Evolutionary conservation across 2,888 invertebrate species (phyloP), one percentile per base, ranked within the genome.

Genomic region (Aricia artaxerxes): DNA sequence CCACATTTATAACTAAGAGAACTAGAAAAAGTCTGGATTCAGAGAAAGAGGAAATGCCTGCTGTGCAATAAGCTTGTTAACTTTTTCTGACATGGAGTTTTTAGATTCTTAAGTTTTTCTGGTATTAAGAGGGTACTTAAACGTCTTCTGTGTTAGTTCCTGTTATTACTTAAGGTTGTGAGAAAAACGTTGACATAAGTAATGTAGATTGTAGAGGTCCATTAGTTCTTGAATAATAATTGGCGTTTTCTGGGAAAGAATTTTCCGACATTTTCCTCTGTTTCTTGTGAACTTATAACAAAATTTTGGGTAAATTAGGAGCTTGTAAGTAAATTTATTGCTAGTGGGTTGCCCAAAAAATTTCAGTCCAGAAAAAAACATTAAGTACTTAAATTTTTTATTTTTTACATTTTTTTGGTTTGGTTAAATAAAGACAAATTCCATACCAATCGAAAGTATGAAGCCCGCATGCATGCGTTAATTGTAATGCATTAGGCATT

Each of bases 61-160:
- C 69, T 69, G 69, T 38, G 69, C 69, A 69, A 38, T 69, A 69
- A 35, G 69, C 35, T 13, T 16, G 69, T 69, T 69, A 69, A 69
- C 69, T 69, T 69, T 69, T 69, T 69, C 69, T 69, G 35, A 16
- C 38, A 13, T 35, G 69, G 31, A 69, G 69, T 38, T 69, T 38
- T 69, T 69, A 69, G 35, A 69, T 69, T 69, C 69, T 69, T 24
- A 64, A 5, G 69, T 69, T 69, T 69, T 69, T 69, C 69, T 69
- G 13, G 35, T 31, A 1, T 31, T 24, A 24, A 61, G 61, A 24
- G 6, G 61, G 61, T 61, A 24, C 61, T 31, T 64, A 64, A 64
- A 31, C 11, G 4, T 31, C 11, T 64, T 64, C 64, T 64, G 31
- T 61, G 7, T 61, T 2, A 64, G 31, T 31, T 64, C 31, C 64